Evolutionary conservation across 2,888 invertebrate species (phyloP), one percentile per base, ranked within the genome.

Genomic region (Chydorus sphaericus): DNA sequence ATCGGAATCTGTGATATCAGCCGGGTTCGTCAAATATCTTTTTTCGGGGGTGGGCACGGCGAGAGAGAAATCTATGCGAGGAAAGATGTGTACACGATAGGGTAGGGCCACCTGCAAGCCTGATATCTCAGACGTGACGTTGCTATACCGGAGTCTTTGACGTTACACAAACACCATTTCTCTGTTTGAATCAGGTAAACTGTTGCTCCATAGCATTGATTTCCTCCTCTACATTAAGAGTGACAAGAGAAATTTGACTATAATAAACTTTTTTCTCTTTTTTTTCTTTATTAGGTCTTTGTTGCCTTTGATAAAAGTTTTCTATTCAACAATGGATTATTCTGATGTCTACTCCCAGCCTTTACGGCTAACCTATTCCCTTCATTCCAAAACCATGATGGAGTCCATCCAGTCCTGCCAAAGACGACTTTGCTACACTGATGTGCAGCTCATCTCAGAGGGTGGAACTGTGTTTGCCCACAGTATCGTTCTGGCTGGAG

Each of bases 321-420:
- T n/a, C n/a, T n/a, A n/a, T n/a, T n/a, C n/a, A n/a, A n/a, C n/a
- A n/a, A 52, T 52, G 52, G 52, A 52, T 18, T 52, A 33, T 20
- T 23, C 36, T 8, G 26, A 31, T 26, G 36, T 23, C 26, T 52
- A 33, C n/a, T 52, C 52, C 18, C 52, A 52, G 36, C 52, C 52
- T 26, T 26, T 52, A 4, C 30, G 52, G 33, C 16, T 55, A 31
- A 55, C 48, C 23, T 55, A 55, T 33, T 48, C 55, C 11, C 31
- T 49, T n/a, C 55, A 55, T 48, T 55, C 48, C 49, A 49, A 55
- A 55, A 49, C 55, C 23, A 49, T 55, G 49, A 49, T 55, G 55
- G 36, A 49, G 11, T 48, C 55, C 20, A 55, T 55, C 23, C 49
- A 55, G n/a, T 48, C 48, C n/a, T 55, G 55, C 37, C 55, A 55